These are phyloP conservation scores for Cyprinodon diabolis DNA, from an alignment of 2,797 vertebrate genomes.

Conservation along the genomic window DNA sequence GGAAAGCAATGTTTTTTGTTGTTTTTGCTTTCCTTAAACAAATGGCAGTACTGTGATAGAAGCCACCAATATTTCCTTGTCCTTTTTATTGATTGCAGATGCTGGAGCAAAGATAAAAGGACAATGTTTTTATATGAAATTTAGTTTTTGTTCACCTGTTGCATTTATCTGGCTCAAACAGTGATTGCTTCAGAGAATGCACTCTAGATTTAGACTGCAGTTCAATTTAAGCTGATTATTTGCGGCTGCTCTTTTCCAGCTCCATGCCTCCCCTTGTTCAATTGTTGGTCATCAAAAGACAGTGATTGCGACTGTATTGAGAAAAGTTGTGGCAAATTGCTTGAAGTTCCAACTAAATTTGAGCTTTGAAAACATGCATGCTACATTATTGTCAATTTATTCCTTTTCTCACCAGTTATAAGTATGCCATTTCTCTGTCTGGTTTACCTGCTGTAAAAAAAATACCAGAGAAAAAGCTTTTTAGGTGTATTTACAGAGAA, in stretches of 20 bases:
- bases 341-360: slow-evolving; percentile 44
- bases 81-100: slow-evolving; percentile 27
- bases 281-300: slow-evolving; percentile 28
- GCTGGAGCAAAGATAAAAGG: slow-evolving; percentile 51
- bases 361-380: slow-evolving; percentile 11
- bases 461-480: background rate
- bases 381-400: background rate
- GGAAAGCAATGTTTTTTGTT: no score
- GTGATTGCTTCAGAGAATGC: slow-evolving; percentile 55
- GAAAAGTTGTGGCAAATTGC: slow-evolving; percentile 30
- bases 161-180: slow-evolving; percentile 30
- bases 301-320: slow-evolving; percentile 21
- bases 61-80: slow-evolving; percentile 9
- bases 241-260: slow-evolving; percentile 23
- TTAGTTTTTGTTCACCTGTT: slow-evolving; percentile 31
- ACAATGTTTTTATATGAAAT: slow-evolving; percentile 45
- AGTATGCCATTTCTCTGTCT: background rate
- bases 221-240: slow-evolving; percentile 52
- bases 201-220: slow-evolving; percentile 21
- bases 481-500: background rate
- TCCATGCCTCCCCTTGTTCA: slow-evolving; percentile 1
- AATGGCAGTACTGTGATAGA: background rate
- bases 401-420: background rate
- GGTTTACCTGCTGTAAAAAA: background rate
- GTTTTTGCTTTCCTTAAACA: background rate